phyloP scores from a whole-genome alignment of 1,140 invertebrate species.

The Sitophilus oryzae region DNA sequence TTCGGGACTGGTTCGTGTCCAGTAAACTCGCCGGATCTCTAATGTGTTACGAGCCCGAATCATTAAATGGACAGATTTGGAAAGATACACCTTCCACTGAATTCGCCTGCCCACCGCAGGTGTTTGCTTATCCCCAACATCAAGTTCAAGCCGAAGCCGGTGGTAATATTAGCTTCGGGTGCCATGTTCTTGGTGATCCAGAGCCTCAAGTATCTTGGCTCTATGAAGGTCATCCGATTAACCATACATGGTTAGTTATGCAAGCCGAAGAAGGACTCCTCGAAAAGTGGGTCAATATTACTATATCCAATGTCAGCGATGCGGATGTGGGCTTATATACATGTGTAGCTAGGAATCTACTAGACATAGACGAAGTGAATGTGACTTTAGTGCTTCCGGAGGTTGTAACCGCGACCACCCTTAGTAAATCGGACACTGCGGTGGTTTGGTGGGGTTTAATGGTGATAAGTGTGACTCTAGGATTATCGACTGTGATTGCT shows the following conservation, averaged over 20 bases:
- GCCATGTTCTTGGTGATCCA: slow-evolving; percentile 74
- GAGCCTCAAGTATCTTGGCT: slow-evolving; percentile 78
- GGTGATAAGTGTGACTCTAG: slow-evolving; percentile 48
- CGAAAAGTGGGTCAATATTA: slow-evolving; percentile 66
- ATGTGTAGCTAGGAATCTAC: slow-evolving; percentile 69
- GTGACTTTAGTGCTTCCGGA: slow-evolving; percentile 66
- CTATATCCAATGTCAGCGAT: slow-evolving; percentile 66
- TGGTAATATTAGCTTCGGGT: slow-evolving; percentile 72
- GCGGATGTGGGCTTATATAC: slow-evolving; percentile 74
- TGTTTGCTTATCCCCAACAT: slow-evolving; percentile 40
- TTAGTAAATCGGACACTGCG: slow-evolving; percentile 56
- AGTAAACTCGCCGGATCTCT: slow-evolving; percentile 62
- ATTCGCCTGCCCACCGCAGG: slow-evolving; percentile 69
- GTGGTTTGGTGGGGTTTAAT: slow-evolving; percentile 53
- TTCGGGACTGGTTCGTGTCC: slow-evolving; percentile 72
- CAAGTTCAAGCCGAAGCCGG: slow-evolving; percentile 62
- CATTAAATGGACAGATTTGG: slow-evolving; percentile 57
- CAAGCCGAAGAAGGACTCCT: slow-evolving; percentile 44
- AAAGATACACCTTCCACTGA: slow-evolving; percentile 58
- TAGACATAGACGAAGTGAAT: slow-evolving; percentile 63
- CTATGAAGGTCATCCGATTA: slow-evolving; percentile 60
- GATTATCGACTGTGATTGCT: slow-evolving; percentile 48
- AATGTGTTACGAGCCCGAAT: slow-evolving; percentile 55
- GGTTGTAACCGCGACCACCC: slow-evolving; percentile 57
- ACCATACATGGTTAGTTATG: slow-evolving; percentile 45